These are phyloP conservation scores for Eurypyga helias DNA, from an alignment of 2,113 vertebrate genomes.

Conservation along the genomic window DNA sequence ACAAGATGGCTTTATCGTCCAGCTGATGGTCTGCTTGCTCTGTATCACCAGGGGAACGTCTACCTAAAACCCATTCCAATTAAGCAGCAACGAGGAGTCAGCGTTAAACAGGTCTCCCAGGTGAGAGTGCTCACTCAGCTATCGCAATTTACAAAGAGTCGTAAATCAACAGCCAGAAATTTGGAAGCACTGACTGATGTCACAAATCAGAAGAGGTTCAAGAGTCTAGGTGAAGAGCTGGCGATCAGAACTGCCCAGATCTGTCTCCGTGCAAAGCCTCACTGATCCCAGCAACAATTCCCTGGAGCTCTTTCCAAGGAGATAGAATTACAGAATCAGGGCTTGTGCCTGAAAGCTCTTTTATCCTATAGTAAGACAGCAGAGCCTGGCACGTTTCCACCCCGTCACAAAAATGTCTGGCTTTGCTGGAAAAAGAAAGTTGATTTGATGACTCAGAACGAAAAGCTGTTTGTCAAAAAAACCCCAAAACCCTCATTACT, in stretches of 20 bases:
- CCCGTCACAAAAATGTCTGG: not conserved
- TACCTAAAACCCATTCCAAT: not conserved
- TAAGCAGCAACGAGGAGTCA: not conserved
- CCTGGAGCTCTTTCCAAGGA: slow-evolving; percentile 26
- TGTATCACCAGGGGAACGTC: not conserved
- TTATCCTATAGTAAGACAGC: not conserved
- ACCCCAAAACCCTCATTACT: too few relatives aligned
- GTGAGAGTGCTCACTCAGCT: not conserved
- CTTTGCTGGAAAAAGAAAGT: not conserved
- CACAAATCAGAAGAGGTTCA: not conserved
- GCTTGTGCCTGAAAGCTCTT: not conserved
- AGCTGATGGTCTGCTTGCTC: not conserved
- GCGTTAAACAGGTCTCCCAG: not conserved
- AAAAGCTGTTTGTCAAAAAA: not conserved
- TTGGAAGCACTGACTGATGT: not conserved
- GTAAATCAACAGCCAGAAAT: not conserved
- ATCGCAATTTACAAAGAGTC: not conserved
- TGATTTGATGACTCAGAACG: not conserved
- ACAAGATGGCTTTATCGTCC: not conserved
- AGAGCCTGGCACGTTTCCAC: not conserved
- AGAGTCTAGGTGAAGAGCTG: not conserved
- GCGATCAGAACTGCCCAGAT: not conserved
- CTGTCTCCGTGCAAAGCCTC: not conserved
- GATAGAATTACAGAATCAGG: not conserved
- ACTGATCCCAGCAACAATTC: not conserved